A percentile compares a stretch with the other conserved stretches of the same genome.
These are phyloP conservation scores for Elysia chlorotica DNA, from an alignment of 1,140 invertebrate genomes.

Conservation along the genomic window DNA sequence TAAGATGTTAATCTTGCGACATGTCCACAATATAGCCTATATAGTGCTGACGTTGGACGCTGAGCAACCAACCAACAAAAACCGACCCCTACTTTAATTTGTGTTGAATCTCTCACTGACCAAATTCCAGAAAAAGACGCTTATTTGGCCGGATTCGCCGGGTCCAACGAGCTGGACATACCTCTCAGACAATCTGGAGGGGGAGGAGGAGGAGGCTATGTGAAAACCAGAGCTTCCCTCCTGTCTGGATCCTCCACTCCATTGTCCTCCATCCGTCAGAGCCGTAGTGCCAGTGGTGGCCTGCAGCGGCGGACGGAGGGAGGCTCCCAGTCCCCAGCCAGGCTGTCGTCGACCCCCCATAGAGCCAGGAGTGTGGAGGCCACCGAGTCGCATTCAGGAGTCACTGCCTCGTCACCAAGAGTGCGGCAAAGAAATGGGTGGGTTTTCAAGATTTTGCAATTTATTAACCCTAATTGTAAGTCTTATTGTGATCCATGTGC, in stretches of 20 bases:
- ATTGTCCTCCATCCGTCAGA: too few relatives aligned
- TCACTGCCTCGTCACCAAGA: slow-evolving; percentile 2
- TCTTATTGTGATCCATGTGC: too few relatives aligned
- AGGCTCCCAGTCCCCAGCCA: background rate
- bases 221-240: slow-evolving; percentile 4
- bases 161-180: slow-evolving; percentile 55
- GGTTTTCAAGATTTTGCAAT: too few relatives aligned
- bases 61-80: background rate
- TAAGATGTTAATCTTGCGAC: too few relatives aligned
- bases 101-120: too few relatives aligned
- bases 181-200: too few relatives aligned
- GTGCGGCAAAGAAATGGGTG: slow-evolving; percentile 15
- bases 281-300: too few relatives aligned
- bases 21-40: too few relatives aligned
- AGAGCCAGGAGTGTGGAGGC: too few relatives aligned
- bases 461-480: too few relatives aligned
- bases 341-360: too few relatives aligned
- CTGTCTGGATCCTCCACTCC: background rate
- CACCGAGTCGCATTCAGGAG: too few relatives aligned
- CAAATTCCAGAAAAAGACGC: slow-evolving; percentile 52
- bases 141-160: slow-evolving; percentile 46
- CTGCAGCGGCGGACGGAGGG: background rate
- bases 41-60: background rate
- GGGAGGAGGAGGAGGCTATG: slow-evolving; percentile 32
- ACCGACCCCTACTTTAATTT: background rate